phyloP scores from a whole-genome alignment of 1,140 invertebrate genomes.

The Lysiphlebus fabarum region DNA sequence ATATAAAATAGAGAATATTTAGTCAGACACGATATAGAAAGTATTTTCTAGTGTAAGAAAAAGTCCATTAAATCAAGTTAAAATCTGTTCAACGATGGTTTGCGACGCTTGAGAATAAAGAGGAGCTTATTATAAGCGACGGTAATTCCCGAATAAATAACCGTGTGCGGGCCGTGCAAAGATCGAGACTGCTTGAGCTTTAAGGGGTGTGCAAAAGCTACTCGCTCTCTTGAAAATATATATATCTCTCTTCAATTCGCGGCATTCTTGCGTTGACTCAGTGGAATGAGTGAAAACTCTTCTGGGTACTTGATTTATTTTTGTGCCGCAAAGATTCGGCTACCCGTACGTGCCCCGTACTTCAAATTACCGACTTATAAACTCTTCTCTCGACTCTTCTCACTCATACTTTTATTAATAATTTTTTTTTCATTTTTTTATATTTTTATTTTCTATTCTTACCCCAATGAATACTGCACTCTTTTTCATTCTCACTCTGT shows the following conservation, averaged over 20 bases:
- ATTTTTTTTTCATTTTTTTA: constrained; percentile 3
- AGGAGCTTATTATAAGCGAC: constrained; percentile 56
- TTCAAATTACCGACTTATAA: constrained; percentile 58
- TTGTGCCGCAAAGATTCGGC: constrained; percentile 52
- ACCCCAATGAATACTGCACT: not conserved
- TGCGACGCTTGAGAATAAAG: constrained; percentile 49
- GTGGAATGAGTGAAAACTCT: constrained; percentile 28
- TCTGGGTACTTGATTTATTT: constrained; percentile 55
- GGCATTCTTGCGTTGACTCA: constrained; percentile 17
- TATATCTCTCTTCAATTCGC: not conserved
- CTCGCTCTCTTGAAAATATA: too few species aligned
- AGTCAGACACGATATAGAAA: not conserved
- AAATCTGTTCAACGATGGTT: constrained; percentile 48
- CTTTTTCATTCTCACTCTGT: not conserved
- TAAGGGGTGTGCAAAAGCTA: not conserved
- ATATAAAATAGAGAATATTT: too few species aligned
- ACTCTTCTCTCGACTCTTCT: constrained; percentile 38
- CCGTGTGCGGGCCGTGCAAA: constrained; percentile 38
- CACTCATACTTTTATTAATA: constrained; percentile 10
- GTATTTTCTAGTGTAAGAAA: constrained; percentile 17
- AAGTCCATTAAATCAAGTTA: constrained; percentile 53
- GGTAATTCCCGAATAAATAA: constrained; percentile 57
- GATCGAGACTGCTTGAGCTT: constrained; percentile 36
- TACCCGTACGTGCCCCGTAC: constrained; percentile 52
- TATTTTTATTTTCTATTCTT: constrained; percentile 2